A percentile compares a stretch with the other conserved stretches of the same genome.
phyloP scores from a whole-genome alignment of 2,797 vertebrate species.

The Erpetoichthys calabaricus region DNA sequence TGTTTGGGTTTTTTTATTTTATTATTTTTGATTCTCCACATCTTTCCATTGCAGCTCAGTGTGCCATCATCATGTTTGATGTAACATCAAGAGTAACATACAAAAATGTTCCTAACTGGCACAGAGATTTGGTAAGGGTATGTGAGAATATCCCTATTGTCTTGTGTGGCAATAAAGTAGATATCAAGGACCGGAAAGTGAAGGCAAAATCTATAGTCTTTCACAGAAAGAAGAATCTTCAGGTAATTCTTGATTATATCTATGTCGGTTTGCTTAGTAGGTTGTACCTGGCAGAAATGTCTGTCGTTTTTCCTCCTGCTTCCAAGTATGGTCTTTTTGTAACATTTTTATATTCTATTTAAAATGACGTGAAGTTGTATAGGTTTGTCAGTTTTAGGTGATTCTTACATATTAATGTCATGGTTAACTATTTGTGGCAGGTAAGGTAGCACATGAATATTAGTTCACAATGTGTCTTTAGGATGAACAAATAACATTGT shows the following conservation, averaged over 20 bases:
- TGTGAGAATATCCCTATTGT: conserved; percentile 69
- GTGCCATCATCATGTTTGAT: conserved; percentile 69
- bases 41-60: conserved; percentile 41
- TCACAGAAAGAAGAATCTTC: conserved; percentile 67
- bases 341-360: no score
- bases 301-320: no score
- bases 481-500: no score
- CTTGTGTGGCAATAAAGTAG: conserved; percentile 67
- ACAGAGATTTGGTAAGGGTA: conserved; percentile 61
- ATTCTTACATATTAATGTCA: no score
- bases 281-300: no score
- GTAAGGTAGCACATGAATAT: no score
- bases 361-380: no score
- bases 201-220: conserved; percentile 68
- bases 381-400: no score
- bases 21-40: no score
- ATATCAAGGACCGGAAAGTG: conserved; percentile 67
- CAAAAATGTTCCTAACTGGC: conserved; percentile 68
- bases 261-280: background rate
- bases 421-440: no score
- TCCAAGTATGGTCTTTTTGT: no score
- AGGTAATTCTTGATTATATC: conserved; percentile 30
- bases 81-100: conserved; percentile 66
- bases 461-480: no score
- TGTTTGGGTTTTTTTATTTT: background rate